These are phyloP conservation scores for Amphiura filiformis DNA, from an alignment of 35 echinoderm and acorn worm genomes.

Conservation along the genomic window DNA sequence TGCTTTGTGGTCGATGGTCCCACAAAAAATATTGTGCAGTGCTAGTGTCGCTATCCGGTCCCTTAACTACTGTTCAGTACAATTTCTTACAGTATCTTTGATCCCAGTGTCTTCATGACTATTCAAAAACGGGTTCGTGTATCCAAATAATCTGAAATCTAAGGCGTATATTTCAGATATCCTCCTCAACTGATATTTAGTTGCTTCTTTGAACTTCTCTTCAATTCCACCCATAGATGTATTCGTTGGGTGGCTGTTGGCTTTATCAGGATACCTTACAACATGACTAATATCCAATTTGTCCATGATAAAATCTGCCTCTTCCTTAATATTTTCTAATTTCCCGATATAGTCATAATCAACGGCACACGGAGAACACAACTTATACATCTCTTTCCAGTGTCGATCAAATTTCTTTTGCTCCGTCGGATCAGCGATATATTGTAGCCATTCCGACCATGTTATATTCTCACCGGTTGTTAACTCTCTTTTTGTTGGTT, in stretches of 20 bases:
- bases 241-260: constrained; percentile 72
- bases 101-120: no score
- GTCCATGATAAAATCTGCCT: constrained; percentile 59
- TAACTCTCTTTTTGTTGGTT: constrained; percentile 17
- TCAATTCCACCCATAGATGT: not conserved
- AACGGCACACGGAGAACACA: constrained; percentile 71
- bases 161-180: constrained; percentile 70
- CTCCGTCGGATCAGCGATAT: constrained; percentile 51
- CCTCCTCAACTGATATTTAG: constrained; percentile 17
- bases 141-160: constrained; percentile 73
- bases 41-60: no score
- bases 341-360: constrained; percentile 76
- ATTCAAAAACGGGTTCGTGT: constrained; percentile 75
- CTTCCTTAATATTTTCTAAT: constrained; percentile 53
- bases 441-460: constrained; percentile 64
- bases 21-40: no score
- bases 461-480: constrained; percentile 61
- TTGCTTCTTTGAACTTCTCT: constrained; percentile 19
- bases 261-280: constrained; percentile 32
- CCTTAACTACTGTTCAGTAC: no score
- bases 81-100: no score
- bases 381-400: constrained; percentile 79
- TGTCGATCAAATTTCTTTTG: constrained; percentile 48
- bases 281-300: constrained; percentile 21
- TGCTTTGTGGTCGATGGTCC: no score